Conservation (phyloP, 2,113 vertebrate species). For the Centropus bengalensis region DNA sequence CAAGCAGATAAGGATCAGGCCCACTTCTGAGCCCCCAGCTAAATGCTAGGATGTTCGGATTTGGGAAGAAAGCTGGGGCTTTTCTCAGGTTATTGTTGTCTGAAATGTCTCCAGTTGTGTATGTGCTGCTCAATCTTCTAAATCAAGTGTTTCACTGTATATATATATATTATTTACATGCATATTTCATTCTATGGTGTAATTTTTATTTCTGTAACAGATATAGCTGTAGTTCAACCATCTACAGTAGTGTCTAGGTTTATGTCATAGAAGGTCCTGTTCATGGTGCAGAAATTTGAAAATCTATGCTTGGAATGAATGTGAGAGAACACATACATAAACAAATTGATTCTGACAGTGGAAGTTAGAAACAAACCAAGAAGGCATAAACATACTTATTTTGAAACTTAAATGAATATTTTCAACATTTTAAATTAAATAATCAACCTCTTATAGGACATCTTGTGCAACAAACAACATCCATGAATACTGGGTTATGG, state of each 20-base stretch:
- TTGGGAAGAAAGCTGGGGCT: neutral
- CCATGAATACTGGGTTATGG: slow-evolving; percentile 1
- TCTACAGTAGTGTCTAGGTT: neutral
- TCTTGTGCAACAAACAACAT: slow-evolving; percentile 26
- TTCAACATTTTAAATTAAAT: slow-evolving; percentile 57
- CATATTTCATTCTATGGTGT: neutral
- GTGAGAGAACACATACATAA: neutral
- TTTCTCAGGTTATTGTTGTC: neutral
- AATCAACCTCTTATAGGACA: slow-evolving; percentile 29
- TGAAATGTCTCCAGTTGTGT: neutral
- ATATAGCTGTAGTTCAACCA: neutral
- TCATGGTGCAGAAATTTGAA: neutral
- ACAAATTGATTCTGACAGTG: slow-evolving; percentile 41
- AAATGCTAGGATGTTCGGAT: fast-evolving
- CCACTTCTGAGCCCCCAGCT: neutral
- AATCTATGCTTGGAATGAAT: neutral
- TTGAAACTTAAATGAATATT: slow-evolving; percentile 56
- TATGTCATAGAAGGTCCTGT: neutral
- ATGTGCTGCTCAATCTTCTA: neutral
- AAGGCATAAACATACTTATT: slow-evolving; percentile 46
- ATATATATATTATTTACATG: neutral
- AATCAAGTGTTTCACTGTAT: neutral
- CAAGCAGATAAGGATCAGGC: neutral
- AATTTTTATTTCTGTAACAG: neutral
- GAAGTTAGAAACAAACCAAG: slow-evolving; percentile 6